Evolutionary conservation across 2,113 vertebrate genomes (phyloP).

Genomic region (Dasyurus viverrinus): DNA sequence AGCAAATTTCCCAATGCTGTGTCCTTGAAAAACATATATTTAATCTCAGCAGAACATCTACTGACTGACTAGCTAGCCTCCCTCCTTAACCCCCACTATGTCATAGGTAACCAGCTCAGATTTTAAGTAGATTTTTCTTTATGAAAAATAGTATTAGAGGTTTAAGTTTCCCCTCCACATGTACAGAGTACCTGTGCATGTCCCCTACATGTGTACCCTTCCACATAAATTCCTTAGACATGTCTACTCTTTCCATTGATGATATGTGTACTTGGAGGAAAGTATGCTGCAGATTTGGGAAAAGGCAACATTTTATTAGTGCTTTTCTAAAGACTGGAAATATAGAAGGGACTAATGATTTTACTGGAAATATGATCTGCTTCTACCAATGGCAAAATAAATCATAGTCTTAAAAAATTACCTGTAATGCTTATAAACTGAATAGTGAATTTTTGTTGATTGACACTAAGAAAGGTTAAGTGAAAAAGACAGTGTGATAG

Average conservation of each 20-base stretch:
- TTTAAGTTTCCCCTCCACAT: neutral
- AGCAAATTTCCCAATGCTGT: neutral
- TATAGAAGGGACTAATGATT: neutral
- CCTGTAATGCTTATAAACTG: neutral
- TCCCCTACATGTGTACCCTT: neutral
- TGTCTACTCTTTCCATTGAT: neutral
- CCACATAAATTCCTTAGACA: no score
- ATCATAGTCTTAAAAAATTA: neutral
- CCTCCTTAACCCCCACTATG: neutral
- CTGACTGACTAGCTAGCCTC: neutral
- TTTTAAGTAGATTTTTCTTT: neutral
- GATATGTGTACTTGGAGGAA: neutral
- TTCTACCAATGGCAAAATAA: neutral
- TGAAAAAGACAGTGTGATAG: neutral
- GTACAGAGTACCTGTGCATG: neutral
- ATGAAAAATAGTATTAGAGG: neutral
- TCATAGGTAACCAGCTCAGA: neutral
- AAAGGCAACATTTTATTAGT: neutral
- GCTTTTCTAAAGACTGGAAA: neutral
- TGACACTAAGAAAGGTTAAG: neutral
- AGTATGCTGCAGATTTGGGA: neutral
- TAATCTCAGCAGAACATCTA: neutral
- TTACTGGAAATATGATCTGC: neutral
- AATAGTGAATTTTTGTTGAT: neutral
- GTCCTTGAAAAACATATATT: neutral